Base-by-base conservation (phyloP, 2,797 vertebrate genomes). In the Gambelia wislizenii region DNA sequence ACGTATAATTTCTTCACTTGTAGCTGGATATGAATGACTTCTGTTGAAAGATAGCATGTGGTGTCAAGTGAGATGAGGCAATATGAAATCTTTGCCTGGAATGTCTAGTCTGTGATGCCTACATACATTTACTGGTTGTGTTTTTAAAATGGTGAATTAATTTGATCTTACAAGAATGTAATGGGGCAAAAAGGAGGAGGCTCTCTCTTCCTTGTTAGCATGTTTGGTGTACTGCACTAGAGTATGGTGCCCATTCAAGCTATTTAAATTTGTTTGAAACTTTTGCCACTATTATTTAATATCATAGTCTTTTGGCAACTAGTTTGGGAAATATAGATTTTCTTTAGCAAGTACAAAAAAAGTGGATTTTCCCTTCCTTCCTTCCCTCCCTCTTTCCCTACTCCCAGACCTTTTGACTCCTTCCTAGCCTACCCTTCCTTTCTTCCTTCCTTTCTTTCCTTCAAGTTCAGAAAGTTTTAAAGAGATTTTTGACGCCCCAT, bases 251-350 rank as follows among this genome's bases (percentile, higher is more conserved):
- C 33, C 27, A n/a, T 88, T 64, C 12, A 47, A 12, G 81, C n/a
- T 36, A 56, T 54, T 83, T 54, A n/a, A 75, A 61, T 47, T 70
- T 70, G 70, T 39, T 90, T 78, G 59, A 49, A 49, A 76, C 10
- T 18, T 70, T 39, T 49, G 52, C 3, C 10, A 42, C 2, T 33
- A 20, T 82, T 13, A 76, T 67, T 42, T 81, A 82, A 33, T 33
- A 64, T 33, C 44, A 13, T 64, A n/a, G 59, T 25, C 7, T 86
- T 82, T 67, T 76, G 59, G 78, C 70, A 86, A 14, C 47, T 39
- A 2, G 30, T 52, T 54, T 82, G 77, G 54, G 81, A 89, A 85
- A 80, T 52, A 80, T 47, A 80, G 84, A 81, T 81, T 82, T 70
- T 39, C n/a, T 80, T 59, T 56, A 56, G 61, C 42, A 89, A 77